Evolutionary conservation across 2,888 invertebrate genomes (phyloP), one percentile per base, ranked within the genome.

Genomic region (Pharmacophagus antenor): DNA sequence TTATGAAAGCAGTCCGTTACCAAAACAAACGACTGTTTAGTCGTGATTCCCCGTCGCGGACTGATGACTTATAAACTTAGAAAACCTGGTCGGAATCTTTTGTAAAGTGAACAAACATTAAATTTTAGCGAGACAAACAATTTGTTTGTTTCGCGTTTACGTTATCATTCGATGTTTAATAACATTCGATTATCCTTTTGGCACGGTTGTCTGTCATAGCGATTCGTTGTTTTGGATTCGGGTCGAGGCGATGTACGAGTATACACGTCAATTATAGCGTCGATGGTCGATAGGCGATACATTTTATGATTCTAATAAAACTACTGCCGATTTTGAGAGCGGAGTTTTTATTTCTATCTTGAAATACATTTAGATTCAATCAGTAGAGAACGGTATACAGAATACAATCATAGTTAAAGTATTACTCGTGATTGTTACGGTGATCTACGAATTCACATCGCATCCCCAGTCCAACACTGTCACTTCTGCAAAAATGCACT

Each of bases 1-100:
- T 54, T 55, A 59, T 61, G 49, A 64, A 56, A 64, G 46, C 47
- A 60, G 61, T 15, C 61, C 63, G 71, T 69, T 67, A 67, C 67
- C 67, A 70, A 67, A 69, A 65, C 65, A 67, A 67, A 58, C 52
- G 41, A 52, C 46, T 20, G 41, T 12, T 46, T 12, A 67, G 68
- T 72, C 68, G 70, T 71, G 67, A 72, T 65, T 67, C 62, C 65
- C 61, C n/a, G n/a, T n/a, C n/a, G n/a, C n/a, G n/a, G n/a, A n/a
- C n/a, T n/a, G n/a, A n/a, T n/a, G n/a, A n/a, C n/a, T n/a, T n/a
- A n/a, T n/a, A n/a, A n/a, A n/a, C n/a, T n/a, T n/a, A n/a, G n/a
- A n/a, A n/a, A n/a, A n/a, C n/a, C n/a, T n/a, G n/a, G n/a, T 58
- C 62, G 65, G 62, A 54, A 50, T 50, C 17, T n/a, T 56, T 50